Evolutionary conservation across 2,797 vertebrate genomes (phyloP).

Genomic region (Enteromius radiatus): DNA sequence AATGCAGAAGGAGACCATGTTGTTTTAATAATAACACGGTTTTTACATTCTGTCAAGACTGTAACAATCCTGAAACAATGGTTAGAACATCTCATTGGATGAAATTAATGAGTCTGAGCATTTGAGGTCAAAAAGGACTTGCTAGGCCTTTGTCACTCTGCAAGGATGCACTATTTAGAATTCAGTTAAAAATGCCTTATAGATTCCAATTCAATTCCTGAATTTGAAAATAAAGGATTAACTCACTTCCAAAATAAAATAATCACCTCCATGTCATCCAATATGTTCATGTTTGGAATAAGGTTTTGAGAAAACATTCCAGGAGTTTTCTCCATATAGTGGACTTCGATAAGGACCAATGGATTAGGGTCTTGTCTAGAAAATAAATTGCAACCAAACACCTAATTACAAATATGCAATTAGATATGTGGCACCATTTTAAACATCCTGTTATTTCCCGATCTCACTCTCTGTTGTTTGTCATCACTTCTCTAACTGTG

Average conservation of each 20-base stretch:
- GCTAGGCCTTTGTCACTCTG: not conserved
- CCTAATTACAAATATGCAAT: too few relatives aligned
- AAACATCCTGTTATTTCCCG: not conserved
- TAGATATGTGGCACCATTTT: not conserved
- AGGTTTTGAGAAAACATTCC: too few relatives aligned
- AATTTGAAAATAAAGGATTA: not conserved
- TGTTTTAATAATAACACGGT: constrained; percentile 43
- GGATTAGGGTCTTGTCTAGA: too few relatives aligned
- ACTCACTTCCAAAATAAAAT: not conserved
- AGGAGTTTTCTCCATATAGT: too few relatives aligned
- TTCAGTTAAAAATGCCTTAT: not conserved
- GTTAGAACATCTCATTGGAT: not conserved
- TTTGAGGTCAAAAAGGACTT: not conserved
- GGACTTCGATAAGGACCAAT: too few relatives aligned
- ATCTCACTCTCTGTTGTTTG: not conserved
- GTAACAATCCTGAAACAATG: not conserved
- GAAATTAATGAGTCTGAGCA: not conserved
- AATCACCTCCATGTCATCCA: too few relatives aligned
- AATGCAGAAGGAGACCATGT: constrained; percentile 13
- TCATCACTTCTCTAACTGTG: not conserved
- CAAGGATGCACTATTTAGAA: not conserved
- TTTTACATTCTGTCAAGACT: not conserved
- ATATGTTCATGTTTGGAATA: too few relatives aligned
- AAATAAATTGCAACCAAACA: too few relatives aligned
- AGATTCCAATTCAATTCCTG: not conserved